These are phyloP conservation scores for Penaeus indicus DNA, from an alignment of 1,140 invertebrate species.

Conservation along the genomic window DNA sequence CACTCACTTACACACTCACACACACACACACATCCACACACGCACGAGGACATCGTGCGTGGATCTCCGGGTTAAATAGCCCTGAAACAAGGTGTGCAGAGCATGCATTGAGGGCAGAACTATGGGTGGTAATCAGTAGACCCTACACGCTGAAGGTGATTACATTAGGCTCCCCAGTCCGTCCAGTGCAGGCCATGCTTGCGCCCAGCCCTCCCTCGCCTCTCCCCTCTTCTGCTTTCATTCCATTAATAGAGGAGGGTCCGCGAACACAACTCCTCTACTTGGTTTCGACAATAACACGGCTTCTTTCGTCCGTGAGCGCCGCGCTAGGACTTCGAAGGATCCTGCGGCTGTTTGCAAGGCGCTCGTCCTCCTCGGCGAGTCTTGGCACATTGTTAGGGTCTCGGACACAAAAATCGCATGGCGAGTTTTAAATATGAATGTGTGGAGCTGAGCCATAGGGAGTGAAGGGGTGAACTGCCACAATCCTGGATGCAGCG, in stretches of 20 bases:
- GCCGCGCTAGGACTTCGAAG: not conserved
- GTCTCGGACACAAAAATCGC: not conserved
- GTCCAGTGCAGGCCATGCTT: slow-evolving; percentile 32
- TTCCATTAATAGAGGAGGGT: slow-evolving; percentile 61
- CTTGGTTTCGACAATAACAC: slow-evolving; percentile 56
- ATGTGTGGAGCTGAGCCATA: slow-evolving; percentile 34
- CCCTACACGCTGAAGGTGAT: slow-evolving; percentile 53
- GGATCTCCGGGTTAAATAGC: too few species aligned
- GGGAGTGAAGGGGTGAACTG: slow-evolving; percentile 58
- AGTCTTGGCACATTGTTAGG: not conserved
- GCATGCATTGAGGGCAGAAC: too few species aligned
- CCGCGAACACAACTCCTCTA: not conserved
- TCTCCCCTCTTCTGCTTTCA: slow-evolving; percentile 60
- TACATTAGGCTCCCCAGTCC: slow-evolving; percentile 45
- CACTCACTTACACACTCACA: too few species aligned
- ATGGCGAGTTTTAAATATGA: slow-evolving; percentile 42
- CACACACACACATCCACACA: too few species aligned
- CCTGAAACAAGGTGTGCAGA: too few species aligned
- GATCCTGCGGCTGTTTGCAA: not conserved
- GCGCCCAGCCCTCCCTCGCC: slow-evolving; percentile 37
- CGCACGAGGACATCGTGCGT: too few species aligned
- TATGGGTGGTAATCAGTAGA: slow-evolving; percentile 32
- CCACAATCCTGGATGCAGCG: slow-evolving; percentile 55
- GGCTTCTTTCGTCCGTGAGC: not conserved
- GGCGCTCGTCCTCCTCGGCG: not conserved